Percentiles rank a stretch among this genome's conserved stretches.
These are phyloP conservation scores for Merluccius polli DNA, from an alignment of 2,797 vertebrate species.

Conservation along the genomic window DNA sequence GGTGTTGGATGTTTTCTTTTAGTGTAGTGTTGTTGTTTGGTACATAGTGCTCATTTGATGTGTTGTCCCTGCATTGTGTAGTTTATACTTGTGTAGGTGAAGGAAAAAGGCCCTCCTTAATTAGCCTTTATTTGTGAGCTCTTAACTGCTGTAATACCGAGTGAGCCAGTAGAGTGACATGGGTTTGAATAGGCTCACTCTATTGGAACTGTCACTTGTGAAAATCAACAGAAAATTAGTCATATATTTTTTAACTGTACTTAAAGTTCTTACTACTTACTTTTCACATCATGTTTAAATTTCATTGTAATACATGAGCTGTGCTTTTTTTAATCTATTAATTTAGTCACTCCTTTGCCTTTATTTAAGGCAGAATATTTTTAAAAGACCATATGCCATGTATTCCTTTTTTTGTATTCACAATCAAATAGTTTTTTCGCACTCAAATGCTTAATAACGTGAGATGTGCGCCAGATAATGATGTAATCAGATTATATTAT, in stretches of 20 bases:
- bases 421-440: not conserved
- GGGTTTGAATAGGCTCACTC: not conserved
- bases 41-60: not conserved
- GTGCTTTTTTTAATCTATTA: not conserved
- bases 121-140: not conserved
- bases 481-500: conserved; percentile 4
- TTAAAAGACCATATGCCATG: not conserved
- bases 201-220: not conserved
- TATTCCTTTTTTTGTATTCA: not conserved
- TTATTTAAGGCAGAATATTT: not conserved
- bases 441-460: not conserved
- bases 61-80: not conserved
- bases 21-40: not conserved
- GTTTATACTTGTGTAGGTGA: not conserved
- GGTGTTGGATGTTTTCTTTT: not conserved
- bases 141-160: not conserved
- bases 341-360: not conserved
- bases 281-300: not conserved
- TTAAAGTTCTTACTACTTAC: not conserved
- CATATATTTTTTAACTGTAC: not conserved
- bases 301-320: not conserved
- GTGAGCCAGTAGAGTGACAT: not conserved
- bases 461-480: conserved; percentile 1
- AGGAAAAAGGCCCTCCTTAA: not conserved
- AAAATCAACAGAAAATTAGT: not conserved